Conservation (phyloP, 2,113 vertebrate species). For the Halcyon senegalensis region DNA sequence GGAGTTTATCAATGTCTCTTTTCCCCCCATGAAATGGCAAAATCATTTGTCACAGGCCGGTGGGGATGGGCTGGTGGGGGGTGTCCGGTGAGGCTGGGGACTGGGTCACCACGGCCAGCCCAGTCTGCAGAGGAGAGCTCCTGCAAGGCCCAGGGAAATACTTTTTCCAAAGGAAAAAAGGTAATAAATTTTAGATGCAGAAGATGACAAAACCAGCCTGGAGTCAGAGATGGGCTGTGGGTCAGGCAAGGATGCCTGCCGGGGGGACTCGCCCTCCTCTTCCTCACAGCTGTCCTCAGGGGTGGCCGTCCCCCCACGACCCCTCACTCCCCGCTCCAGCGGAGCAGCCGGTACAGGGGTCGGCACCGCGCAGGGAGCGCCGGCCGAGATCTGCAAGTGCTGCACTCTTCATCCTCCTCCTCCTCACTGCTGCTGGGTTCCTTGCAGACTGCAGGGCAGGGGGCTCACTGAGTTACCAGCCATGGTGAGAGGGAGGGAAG, state of each 20-base stretch:
- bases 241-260: neutral
- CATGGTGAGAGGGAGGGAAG: neutral
- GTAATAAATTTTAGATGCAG: neutral
- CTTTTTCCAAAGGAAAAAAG: neutral
- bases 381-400: fast-evolving
- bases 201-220: neutral
- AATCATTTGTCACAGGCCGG: neutral
- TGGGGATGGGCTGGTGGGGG: neutral
- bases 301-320: neutral
- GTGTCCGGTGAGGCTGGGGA: neutral
- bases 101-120: fast-evolving
- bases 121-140: neutral
- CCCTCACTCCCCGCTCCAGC: neutral
- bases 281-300: neutral
- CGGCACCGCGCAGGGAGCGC: neutral
- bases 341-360: fast-evolving
- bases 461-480: neutral
- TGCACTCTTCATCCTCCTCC: neutral
- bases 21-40: conserved; percentile 11
- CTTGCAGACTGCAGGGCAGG: fast-evolving
- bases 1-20: conserved; percentile 36
- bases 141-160: neutral
- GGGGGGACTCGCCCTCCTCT: neutral
- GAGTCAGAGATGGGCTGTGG: fast-evolving
- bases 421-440: neutral